phyloP scores from a whole-genome alignment of 2,888 invertebrate species.

The Tillus elongatus region DNA sequence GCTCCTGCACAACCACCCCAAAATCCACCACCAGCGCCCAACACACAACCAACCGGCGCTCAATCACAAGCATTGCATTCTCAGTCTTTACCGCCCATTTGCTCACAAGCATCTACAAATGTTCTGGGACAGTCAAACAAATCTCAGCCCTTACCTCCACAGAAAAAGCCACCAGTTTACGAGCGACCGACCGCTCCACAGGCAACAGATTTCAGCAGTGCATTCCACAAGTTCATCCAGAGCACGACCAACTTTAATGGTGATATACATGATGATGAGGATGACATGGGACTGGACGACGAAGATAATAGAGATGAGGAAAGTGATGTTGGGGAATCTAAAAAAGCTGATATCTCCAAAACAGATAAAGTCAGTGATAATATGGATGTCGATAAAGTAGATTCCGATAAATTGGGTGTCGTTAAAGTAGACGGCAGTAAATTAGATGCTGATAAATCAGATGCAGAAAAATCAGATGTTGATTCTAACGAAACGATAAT shows the following conservation, averaged over 20 bases:
- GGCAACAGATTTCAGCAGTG: conserved; percentile 4
- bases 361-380: no score
- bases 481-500: no score
- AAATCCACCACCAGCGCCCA: conserved; percentile 22
- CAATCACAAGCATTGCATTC: neutral
- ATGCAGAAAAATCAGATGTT: no score
- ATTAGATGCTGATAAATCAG: no score
- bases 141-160: neutral
- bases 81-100: neutral
- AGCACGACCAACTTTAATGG: neutral
- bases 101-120: neutral
- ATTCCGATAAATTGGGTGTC: no score
- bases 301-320: conserved; percentile 12
- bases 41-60: neutral
- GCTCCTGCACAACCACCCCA: conserved; percentile 16
- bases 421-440: no score
- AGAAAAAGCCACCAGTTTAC: neutral
- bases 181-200: neutral
- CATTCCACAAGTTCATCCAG: conserved; percentile 1
- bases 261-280: conserved; percentile 12
- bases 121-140: neutral
- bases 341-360: no score
- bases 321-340: conserved; percentile 12
- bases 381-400: no score
- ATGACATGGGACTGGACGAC: conserved; percentile 13